A percentile compares a stretch with the other conserved stretches of the same genome.
Evolutionary conservation across 2,113 vertebrate genomes (phyloP).

Genomic region (Scalopus aquaticus): DNA sequence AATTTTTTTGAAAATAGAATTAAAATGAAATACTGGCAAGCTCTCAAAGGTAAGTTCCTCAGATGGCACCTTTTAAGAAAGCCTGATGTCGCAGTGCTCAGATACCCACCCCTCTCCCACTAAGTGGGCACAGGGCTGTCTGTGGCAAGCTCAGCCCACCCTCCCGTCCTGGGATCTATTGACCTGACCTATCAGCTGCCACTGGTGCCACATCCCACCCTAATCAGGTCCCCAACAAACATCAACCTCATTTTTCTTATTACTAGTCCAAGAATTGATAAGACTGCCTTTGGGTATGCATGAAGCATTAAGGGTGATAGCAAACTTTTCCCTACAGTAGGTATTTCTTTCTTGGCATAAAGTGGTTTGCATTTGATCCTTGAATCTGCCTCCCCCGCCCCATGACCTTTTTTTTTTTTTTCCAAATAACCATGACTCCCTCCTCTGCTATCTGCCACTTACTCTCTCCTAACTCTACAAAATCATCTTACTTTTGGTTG

Average conservation of each 20-base stretch:
- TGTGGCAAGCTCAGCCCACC: fast-evolving
- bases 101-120: fast-evolving
- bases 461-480: neutral
- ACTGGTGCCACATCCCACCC: neutral
- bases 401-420: too few species aligned
- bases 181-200: neutral
- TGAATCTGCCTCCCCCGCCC: neutral
- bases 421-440: neutral
- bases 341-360: neutral
- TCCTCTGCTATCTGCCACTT: neutral
- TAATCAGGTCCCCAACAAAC: neutral
- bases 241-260: neutral
- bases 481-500: neutral
- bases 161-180: neutral
- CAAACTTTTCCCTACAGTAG: neutral
- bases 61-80: neutral
- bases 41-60: neutral
- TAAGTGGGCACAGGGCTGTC: neutral
- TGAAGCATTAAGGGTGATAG: neutral
- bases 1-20: conserved; percentile 34
- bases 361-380: neutral
- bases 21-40: neutral
- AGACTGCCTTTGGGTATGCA: neutral
- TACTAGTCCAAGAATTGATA: neutral
- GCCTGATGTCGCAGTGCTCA: fast-evolving